Conservation (phyloP, 2,113 vertebrate genomes). For the Syngnathoides biaculeatus region DNA sequence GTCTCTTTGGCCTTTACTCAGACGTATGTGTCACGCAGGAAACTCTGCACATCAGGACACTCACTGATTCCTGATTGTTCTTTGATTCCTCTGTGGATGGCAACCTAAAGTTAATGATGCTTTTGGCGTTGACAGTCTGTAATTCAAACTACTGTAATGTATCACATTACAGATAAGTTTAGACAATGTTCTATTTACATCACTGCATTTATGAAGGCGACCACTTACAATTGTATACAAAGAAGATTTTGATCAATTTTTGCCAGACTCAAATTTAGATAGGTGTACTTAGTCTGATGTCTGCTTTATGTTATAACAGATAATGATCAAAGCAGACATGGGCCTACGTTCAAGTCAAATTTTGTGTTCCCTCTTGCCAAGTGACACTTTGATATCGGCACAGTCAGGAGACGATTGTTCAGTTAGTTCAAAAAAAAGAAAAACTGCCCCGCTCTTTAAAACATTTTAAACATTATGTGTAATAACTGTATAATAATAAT, state of each 20-base stretch:
- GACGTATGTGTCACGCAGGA: background rate
- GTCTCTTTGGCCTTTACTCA: background rate
- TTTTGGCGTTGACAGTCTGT: background rate
- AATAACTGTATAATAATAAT: background rate
- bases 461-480: background rate
- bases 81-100: background rate
- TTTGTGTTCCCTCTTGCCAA: background rate
- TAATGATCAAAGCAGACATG: constrained; percentile 6
- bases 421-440: background rate
- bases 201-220: constrained; percentile 7
- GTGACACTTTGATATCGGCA: background rate
- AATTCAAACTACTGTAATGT: constrained; percentile 2
- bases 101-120: background rate
- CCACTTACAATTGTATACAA: background rate
- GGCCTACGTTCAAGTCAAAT: constrained; percentile 5
- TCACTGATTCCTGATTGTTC: background rate
- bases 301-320: constrained; percentile 11
- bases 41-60: background rate
- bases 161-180: background rate
- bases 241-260: constrained; percentile 1
- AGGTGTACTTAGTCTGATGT: constrained; percentile 9
- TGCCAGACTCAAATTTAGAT: background rate
- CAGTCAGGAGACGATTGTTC: background rate
- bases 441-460: background rate
- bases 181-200: constrained; percentile 1